Conservation (phyloP, 1,140 invertebrate genomes). For the Periplaneta americana region DNA sequence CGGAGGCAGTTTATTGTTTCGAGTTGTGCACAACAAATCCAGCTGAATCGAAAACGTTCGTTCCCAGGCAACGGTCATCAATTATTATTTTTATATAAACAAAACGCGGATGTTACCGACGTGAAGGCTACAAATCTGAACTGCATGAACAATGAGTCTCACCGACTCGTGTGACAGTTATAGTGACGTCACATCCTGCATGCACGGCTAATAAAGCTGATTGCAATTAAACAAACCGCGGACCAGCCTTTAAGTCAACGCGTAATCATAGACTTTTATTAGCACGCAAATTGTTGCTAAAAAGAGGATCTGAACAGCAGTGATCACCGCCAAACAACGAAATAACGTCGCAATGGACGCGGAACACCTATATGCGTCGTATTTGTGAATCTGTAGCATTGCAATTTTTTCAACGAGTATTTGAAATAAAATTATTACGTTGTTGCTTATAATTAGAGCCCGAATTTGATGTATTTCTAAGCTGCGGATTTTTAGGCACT, state of each 20-base stretch:
- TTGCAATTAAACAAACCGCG: background rate
- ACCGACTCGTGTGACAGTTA: background rate
- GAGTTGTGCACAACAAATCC: no score
- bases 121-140: background rate
- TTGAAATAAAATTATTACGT: no score
- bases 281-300: no score
- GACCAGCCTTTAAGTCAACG: background rate
- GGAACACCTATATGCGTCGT: no score
- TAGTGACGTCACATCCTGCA: background rate
- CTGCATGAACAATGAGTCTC: background rate
- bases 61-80: background rate
- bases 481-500: no score
- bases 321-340: background rate
- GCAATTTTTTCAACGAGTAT: no score
- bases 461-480: no score
- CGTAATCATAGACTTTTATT: background rate
- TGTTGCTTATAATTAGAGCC: no score
- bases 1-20: no score
- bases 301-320: background rate
- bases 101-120: background rate
- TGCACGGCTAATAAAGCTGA: background rate
- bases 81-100: background rate
- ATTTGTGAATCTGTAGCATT: no score
- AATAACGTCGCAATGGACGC: no score
- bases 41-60: no score